phyloP scores from a whole-genome alignment of 1,140 invertebrate species.

The Leptinotarsa defecta region DNA sequence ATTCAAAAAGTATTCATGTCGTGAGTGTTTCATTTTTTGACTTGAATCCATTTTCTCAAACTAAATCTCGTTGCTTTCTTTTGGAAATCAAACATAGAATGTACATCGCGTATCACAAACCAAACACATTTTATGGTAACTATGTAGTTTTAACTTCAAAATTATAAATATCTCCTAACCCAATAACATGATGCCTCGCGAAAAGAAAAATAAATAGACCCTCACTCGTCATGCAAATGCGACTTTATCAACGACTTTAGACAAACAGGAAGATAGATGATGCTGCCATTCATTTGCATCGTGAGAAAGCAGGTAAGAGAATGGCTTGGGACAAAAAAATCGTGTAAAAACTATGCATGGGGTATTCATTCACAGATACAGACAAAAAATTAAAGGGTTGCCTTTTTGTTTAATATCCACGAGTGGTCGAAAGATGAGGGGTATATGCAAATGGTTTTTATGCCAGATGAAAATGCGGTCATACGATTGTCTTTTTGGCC shows the following conservation, averaged over 20 bases:
- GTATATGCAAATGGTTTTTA: slow-evolving; percentile 6
- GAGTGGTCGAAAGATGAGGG: slow-evolving; percentile 1
- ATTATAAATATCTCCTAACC: no score
- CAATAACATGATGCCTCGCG: no score
- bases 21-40: no score
- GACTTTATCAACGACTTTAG: slow-evolving; percentile 18
- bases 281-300: slow-evolving; percentile 32
- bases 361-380: slow-evolving; percentile 26
- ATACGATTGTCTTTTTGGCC: background rate
- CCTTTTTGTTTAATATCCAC: slow-evolving; percentile 35
- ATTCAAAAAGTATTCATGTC: no score
- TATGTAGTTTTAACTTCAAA: no score
- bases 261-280: slow-evolving; percentile 39
- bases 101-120: no score
- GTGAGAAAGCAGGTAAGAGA: slow-evolving; percentile 44
- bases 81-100: no score
- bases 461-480: background rate
- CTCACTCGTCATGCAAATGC: slow-evolving; percentile 7
- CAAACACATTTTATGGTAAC: no score
- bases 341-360: slow-evolving; percentile 23
- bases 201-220: no score
- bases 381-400: slow-evolving; percentile 43
- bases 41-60: no score
- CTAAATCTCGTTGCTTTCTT: no score
- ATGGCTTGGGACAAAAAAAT: slow-evolving; percentile 40